Conservation (phyloP, 2,113 vertebrate genomes). For the Callionymus lyra region DNA sequence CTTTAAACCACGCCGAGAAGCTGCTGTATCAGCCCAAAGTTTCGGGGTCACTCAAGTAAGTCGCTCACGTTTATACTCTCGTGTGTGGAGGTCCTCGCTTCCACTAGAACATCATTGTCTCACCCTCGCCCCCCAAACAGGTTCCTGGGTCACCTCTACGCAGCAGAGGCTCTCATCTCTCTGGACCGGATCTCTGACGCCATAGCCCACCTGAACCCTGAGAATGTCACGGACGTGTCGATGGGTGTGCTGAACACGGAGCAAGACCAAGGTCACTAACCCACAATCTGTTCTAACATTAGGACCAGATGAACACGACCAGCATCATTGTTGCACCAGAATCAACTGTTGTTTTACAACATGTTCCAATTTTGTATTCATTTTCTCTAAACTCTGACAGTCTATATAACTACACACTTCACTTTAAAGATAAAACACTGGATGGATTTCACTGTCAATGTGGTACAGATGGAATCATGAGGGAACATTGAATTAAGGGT, state of each 20-base stretch:
- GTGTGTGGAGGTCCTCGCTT: background rate
- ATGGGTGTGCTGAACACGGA: constrained; percentile 85
- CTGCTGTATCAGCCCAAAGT: constrained; percentile 92
- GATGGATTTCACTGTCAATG: no score
- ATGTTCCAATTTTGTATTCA: no score
- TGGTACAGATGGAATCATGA: no score
- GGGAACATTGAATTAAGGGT: no score
- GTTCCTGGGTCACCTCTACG: constrained; percentile 95
- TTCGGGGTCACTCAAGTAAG: constrained; percentile 95
- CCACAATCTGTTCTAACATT: no score
- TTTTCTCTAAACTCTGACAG: no score
- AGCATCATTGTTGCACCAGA: no score
- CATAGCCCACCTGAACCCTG: constrained; percentile 91
- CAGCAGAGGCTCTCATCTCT: constrained; percentile 96
- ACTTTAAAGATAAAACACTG: no score
- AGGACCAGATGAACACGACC: no score
- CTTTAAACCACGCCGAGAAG: constrained; percentile 89
- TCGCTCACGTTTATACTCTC: background rate
- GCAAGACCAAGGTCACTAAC: constrained; percentile 85
- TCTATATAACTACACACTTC: no score
- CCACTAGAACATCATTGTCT: no score
- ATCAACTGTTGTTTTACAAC: no score
- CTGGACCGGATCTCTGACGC: constrained; percentile 97
- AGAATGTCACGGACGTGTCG: constrained; percentile 93
- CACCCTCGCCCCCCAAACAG: constrained; percentile 45